Conservation (phyloP, 1,140 invertebrate genomes). For the Diorhabda sublineata region DNA sequence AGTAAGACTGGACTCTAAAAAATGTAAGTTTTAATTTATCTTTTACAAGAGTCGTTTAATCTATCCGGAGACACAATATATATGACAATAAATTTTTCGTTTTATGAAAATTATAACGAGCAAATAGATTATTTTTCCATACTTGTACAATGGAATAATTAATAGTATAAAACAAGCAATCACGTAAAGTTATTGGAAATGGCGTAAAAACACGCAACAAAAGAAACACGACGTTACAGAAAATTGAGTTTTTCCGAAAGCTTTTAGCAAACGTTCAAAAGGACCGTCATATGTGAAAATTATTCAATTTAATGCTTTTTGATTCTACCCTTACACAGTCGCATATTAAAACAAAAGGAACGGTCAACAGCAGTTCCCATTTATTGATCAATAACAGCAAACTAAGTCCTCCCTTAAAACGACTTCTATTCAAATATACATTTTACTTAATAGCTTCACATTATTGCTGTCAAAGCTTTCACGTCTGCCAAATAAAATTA, state of each 20-base stretch:
- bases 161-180: no score
- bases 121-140: no score
- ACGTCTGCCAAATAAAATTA: conserved; percentile 15
- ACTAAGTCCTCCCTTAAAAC: conserved; percentile 6
- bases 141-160: no score
- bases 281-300: conserved; percentile 7
- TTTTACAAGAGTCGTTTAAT: no score
- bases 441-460: conserved; percentile 23
- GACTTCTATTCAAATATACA: conserved; percentile 20
- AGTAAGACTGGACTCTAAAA: no score
- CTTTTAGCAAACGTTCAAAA: conserved; percentile 12
- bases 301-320: conserved; percentile 8
- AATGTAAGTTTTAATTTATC: no score
- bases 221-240: neutral
- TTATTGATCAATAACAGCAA: conserved; percentile 7
- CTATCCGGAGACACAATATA: no score
- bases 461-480: conserved; percentile 26
- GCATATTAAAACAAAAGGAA: conserved; percentile 5
- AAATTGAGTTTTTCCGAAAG: conserved; percentile 5
- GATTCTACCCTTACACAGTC: conserved; percentile 3
- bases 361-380: conserved; percentile 5
- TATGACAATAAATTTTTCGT: no score
- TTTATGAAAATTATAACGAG: no score
- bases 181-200: no score
- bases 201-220: no score